Evolutionary conservation across 2,113 vertebrate species (phyloP).

Genomic region (Hiodon tergisus): DNA sequence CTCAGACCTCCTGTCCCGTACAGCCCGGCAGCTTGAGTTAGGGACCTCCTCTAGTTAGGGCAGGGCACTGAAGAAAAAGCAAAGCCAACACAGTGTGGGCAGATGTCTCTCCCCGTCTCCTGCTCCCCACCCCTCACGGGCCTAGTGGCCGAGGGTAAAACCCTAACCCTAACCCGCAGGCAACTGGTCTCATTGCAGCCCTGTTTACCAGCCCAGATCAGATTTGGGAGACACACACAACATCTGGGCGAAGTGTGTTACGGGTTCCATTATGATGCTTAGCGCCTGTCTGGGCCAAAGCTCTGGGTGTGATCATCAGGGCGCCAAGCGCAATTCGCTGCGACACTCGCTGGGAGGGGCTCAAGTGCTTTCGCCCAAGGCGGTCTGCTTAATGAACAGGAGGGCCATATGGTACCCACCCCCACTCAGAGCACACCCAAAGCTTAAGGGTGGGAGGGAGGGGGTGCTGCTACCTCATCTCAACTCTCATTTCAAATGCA

Average conservation of each 20-base stretch:
- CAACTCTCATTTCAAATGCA: neutral
- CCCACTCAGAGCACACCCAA: neutral
- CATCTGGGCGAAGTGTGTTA: slow-evolving; percentile 59
- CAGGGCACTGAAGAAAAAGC: neutral
- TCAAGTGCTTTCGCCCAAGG: slow-evolving; percentile 52
- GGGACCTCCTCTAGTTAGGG: neutral
- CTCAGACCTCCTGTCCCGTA: neutral
- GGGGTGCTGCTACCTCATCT: neutral
- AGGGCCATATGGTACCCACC: slow-evolving; percentile 51
- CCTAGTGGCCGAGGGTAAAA: neutral
- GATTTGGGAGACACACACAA: slow-evolving; percentile 64
- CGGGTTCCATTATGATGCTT: slow-evolving; percentile 50
- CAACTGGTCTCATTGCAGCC: slow-evolving; percentile 30
- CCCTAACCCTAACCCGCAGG: neutral
- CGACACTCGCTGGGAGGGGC: slow-evolving; percentile 44
- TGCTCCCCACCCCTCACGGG: neutral
- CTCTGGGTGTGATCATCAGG: slow-evolving; percentile 47
- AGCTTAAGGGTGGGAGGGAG: neutral
- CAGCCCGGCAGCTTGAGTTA: neutral
- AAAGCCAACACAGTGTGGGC: neutral
- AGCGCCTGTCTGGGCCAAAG: slow-evolving; percentile 9
- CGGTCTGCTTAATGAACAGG: slow-evolving; percentile 59
- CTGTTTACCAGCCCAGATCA: slow-evolving; percentile 53
- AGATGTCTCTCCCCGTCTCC: neutral
- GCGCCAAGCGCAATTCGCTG: slow-evolving; percentile 44